These are phyloP conservation scores for Drosophila quinaria DNA, from an alignment of 2,888 invertebrate species.

Conservation along the genomic window DNA sequence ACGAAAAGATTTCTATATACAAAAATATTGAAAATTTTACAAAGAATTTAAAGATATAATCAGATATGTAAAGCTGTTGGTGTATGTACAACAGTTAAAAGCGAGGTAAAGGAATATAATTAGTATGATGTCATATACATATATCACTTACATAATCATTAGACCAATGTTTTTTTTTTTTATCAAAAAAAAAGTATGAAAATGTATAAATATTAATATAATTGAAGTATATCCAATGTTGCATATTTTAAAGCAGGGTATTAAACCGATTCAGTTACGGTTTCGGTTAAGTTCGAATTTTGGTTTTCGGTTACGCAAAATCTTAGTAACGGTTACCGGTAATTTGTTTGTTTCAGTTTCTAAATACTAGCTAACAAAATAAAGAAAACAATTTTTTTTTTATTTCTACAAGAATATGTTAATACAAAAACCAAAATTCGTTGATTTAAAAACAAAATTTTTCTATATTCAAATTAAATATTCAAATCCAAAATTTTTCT, in stretches of 20 bases:
- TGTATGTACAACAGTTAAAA: constrained; percentile 5
- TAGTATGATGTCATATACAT: constrained; percentile 12
- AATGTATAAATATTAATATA: constrained; percentile 41
- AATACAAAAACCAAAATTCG: no score
- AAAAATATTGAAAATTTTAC: constrained; percentile 1
- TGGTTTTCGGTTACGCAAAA: no score
- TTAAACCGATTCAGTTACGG: no score
- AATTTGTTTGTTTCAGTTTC: no score
- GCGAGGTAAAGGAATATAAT: constrained; percentile 10
- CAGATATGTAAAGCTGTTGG: background rate
- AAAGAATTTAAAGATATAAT: background rate
- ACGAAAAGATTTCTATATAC: constrained; percentile 3
- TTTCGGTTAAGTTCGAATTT: no score
- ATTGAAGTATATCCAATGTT: constrained; percentile 11
- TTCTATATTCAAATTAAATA: no score
- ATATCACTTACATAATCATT: constrained; percentile 55
- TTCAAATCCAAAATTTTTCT: no score
- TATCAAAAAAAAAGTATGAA: constrained; percentile 36
- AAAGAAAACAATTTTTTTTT: no score
- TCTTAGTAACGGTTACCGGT: no score
- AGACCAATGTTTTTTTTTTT: constrained; percentile 26
- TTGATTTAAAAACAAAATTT: no score
- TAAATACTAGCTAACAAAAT: no score
- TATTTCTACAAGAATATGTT: no score
- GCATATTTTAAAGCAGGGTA: background rate